Evolutionary conservation across 1,140 invertebrate genomes (phyloP).

Genomic region (Eupeodes corollae): DNA sequence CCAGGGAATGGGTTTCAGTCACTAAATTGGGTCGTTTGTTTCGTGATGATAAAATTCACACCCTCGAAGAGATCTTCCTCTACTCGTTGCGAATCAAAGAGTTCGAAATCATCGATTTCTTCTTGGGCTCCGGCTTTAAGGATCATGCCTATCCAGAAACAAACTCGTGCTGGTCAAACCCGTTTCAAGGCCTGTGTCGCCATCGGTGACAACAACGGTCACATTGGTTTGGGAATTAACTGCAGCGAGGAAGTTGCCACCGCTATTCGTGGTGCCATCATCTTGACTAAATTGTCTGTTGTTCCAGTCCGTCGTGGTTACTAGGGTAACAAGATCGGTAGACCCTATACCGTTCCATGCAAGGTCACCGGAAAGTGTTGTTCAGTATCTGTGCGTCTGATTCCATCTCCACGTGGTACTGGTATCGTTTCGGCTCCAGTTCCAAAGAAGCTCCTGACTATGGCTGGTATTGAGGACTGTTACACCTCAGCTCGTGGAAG

Average conservation of each 20-base stretch:
- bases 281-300: conserved; percentile 95
- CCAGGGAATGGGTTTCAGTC: conserved; percentile 97
- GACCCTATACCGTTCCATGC: too few relatives aligned
- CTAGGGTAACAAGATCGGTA: too few relatives aligned
- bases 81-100: conserved; percentile 96
- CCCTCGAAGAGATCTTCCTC: conserved; percentile 96
- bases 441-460: conserved; percentile 94
- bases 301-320: conserved; percentile 93
- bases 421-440: conserved; percentile 99
- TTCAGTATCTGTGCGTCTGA: too few relatives aligned
- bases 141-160: conserved; percentile 99
- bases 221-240: too few relatives aligned
- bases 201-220: too few relatives aligned
- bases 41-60: conserved; percentile 90
- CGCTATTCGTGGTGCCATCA: conserved; percentile 98
- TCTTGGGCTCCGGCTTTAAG: conserved; percentile 98
- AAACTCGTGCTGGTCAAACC: too few relatives aligned
- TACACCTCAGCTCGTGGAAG: too few relatives aligned
- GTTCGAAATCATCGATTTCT: too few relatives aligned
- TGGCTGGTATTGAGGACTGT: too few relatives aligned
- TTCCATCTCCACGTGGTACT: conserved; percentile 98
- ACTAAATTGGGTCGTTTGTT: conserved; percentile 97
- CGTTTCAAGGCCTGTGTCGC: conserved; percentile 94
- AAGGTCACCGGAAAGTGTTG: too few relatives aligned
- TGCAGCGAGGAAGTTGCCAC: too few relatives aligned